Base-by-base conservation (phyloP, 2,797 vertebrate species). In the Triplophysa bombifrons region DNA sequence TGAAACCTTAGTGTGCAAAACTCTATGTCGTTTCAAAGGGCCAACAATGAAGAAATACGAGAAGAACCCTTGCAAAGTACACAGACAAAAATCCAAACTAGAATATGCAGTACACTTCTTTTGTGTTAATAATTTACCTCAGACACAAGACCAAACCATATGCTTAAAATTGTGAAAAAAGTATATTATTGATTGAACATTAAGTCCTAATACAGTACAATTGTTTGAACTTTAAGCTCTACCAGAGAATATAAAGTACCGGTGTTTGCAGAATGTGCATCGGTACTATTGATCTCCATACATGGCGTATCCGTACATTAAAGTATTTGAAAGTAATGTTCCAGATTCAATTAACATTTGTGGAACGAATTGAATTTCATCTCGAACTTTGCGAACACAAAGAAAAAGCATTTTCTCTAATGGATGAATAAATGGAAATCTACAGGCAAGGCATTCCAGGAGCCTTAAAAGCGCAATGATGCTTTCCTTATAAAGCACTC, bases 21-120 rank as follows among this genome's bases (percentile, higher is more conserved):
- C 3, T 44, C 34, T 58, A 70, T 53, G 69, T 64, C 56, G 7
- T 51, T n/a, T 19, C 64, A 25, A 55, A 74, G 12, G 66, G 74
- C 71, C 53, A 67, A 38, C 16, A 67, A 60, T 22, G 56, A 63
- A 55, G 50, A 77, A 76, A 58, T 16, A 27, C 22, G n/a, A 72
- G 65, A 69, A 44, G 55, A 71, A 13, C 58, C 61, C 63, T 72
- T 74, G 74, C 50, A 34, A 34, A 34, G 6, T 38, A 38, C 6
- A 38, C 34, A 7, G 1, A 38, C 30, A 38, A 6, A 38, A 38
- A 38, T 38, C 0, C 7, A 38, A 38, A 38, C 34, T 38, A 38
- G 34, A 38, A 38, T 5, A 38, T 38, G 7, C 6, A 1, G 34
- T 38, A 38, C 34, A 38, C 34, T 38, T 38, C 1, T 38, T 38